A percentile compares a stretch with the other conserved stretches of the same genome.
phyloP scores from a whole-genome alignment of 1,140 invertebrate genomes.

The Melitaea cinxia region DNA sequence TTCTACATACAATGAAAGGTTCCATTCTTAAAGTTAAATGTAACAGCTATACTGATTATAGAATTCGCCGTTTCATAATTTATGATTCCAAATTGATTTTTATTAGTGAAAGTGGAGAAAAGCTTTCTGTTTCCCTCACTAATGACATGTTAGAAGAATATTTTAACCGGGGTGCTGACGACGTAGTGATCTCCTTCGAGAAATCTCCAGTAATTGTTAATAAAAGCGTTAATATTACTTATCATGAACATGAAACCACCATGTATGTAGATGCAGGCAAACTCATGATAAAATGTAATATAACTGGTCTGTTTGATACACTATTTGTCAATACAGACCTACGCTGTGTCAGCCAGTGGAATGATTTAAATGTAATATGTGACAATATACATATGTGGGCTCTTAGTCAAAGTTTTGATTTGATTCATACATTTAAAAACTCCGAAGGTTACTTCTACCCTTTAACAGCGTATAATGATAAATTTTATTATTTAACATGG shows the following conservation, averaged over 20 bases:
- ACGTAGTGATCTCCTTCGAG: slow-evolving; percentile 46
- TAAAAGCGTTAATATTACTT: slow-evolving; percentile 24
- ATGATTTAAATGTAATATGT: slow-evolving; percentile 48
- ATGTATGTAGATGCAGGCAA: slow-evolving; percentile 43
- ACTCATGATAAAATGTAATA: slow-evolving; percentile 53
- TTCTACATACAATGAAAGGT: slow-evolving; percentile 47
- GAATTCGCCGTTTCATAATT: slow-evolving; percentile 48
- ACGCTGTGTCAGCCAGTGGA: slow-evolving; percentile 52
- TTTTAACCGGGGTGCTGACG: slow-evolving; percentile 39
- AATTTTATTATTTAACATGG: slow-evolving; percentile 63
- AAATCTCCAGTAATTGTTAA: slow-evolving; percentile 41
- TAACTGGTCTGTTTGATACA: slow-evolving; percentile 50
- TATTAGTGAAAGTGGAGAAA: slow-evolving; percentile 65
- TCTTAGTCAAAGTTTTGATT: slow-evolving; percentile 50
- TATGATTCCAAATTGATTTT: slow-evolving; percentile 48
- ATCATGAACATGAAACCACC: slow-evolving; percentile 42
- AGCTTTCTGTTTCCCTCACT: slow-evolving; percentile 40
- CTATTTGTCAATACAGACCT: slow-evolving; percentile 39
- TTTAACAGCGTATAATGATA: slow-evolving; percentile 47
- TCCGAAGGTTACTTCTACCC: slow-evolving; percentile 51
- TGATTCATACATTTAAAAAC: slow-evolving; percentile 52
- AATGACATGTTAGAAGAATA: slow-evolving; percentile 44
- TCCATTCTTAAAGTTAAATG: slow-evolving; percentile 45
- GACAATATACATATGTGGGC: slow-evolving; percentile 59
- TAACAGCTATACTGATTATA: slow-evolving; percentile 53